phyloP scores from a whole-genome alignment of 2,797 vertebrate species.

The Spinibarbus caldwelli region DNA sequence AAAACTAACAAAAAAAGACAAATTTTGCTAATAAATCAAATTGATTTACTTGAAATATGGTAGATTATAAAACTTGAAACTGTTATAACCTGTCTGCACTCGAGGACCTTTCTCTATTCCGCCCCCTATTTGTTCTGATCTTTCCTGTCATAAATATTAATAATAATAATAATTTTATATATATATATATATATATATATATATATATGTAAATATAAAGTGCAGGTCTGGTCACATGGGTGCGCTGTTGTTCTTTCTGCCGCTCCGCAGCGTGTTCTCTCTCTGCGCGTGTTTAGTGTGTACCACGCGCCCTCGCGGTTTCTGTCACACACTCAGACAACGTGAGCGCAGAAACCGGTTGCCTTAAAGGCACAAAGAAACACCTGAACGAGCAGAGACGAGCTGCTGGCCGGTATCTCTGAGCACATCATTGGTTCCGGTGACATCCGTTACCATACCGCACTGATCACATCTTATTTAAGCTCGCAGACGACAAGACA shows the following conservation, averaged over 20 bases:
- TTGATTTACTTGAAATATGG: too few species aligned
- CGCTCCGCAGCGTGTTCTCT: neutral
- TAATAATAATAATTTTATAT: too few species aligned
- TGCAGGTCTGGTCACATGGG: neutral
- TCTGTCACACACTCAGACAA: constrained; percentile 38
- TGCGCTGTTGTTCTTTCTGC: constrained; percentile 29
- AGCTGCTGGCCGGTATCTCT: neutral
- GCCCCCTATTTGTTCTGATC: neutral
- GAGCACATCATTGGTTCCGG: constrained; percentile 24
- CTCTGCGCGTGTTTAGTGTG: neutral
- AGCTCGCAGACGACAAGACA: constrained; percentile 24
- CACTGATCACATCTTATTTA: constrained; percentile 33
- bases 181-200: too few species aligned
- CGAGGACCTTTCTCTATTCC: neutral
- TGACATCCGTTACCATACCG: constrained; percentile 12
- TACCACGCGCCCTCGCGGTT: neutral
- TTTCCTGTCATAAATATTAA: neutral
- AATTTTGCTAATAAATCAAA: too few species aligned
- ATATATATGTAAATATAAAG: too few species aligned
- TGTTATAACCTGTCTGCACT: neutral
- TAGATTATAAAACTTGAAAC: neutral
- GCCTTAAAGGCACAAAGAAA: constrained; percentile 28
- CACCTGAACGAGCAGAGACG: constrained; percentile 27
- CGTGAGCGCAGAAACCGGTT: constrained; percentile 15
- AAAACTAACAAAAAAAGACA: too few species aligned